These are phyloP conservation scores for Andrena bucephala DNA, from an alignment of 2,888 invertebrate genomes.

Conservation along the genomic window DNA sequence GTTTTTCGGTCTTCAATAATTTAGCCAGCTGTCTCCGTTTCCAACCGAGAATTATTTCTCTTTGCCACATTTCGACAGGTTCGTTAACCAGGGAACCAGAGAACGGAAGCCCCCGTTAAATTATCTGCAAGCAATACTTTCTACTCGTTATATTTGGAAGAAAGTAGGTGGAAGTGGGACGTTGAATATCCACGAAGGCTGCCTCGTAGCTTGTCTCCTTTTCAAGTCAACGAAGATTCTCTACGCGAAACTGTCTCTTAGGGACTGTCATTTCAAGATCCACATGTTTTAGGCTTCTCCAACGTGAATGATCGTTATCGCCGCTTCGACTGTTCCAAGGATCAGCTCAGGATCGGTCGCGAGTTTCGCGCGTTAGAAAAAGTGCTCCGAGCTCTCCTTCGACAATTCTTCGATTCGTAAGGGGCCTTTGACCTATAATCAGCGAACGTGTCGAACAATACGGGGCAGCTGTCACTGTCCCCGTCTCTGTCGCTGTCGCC, in stretches of 20 bases:
- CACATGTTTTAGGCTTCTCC: too few species aligned
- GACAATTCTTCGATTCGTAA: constrained; percentile 67
- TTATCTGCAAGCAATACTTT: background rate
- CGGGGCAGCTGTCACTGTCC: constrained; percentile 78
- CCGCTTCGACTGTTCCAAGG: too few species aligned
- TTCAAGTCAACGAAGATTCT: too few species aligned
- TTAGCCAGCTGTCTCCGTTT: background rate
- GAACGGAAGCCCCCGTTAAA: background rate
- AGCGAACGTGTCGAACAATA: constrained; percentile 76
- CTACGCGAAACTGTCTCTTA: too few species aligned
- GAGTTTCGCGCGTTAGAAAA: background rate
- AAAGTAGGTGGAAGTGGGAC: too few species aligned
- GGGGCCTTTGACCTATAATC: constrained; percentile 79
- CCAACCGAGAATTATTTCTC: background rate
- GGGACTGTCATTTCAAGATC: too few species aligned
- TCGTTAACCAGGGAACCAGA: background rate
- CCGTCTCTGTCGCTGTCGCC: constrained; percentile 68
- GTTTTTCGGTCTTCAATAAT: constrained; percentile 25
- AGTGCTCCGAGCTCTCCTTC: constrained; percentile 41
- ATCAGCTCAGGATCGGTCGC: too few species aligned
- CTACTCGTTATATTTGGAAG: too few species aligned
- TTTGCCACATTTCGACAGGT: background rate
- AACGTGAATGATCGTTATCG: too few species aligned
- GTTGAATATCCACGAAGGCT: too few species aligned
- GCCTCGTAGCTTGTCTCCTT: too few species aligned